Percentiles rank a stretch among this genome's conserved stretches.
Evolutionary conservation across 2,113 vertebrate species (phyloP).

Genomic region (Mesoclemmys tuberculata): DNA sequence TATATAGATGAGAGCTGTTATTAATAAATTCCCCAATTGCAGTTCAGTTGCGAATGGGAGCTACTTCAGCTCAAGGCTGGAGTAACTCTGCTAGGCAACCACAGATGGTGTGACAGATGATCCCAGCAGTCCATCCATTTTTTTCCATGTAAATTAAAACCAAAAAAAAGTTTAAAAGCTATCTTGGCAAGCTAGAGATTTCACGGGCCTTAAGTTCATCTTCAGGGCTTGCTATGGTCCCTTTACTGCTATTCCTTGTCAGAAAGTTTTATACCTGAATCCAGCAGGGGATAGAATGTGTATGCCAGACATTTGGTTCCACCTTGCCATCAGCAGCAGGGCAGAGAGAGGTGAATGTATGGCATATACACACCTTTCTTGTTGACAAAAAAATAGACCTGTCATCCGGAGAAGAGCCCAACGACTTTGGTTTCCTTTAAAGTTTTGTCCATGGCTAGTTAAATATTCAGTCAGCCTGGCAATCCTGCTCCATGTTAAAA

Average conservation of each 20-base stretch:
- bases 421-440: not conserved
- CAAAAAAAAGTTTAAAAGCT: slow-evolving; percentile 63
- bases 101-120: slow-evolving; percentile 79
- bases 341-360: slow-evolving; percentile 24
- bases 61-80: slow-evolving; percentile 67
- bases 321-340: slow-evolving; percentile 64
- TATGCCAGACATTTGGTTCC: slow-evolving; percentile 70
- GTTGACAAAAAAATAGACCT: slow-evolving; percentile 4
- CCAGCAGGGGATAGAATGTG: slow-evolving; percentile 62
- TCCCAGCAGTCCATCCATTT: slow-evolving; percentile 71
- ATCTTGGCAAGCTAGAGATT: slow-evolving; percentile 62
- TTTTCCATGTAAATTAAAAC: slow-evolving; percentile 74
- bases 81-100: slow-evolving; percentile 70
- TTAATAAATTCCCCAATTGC: slow-evolving; percentile 72
- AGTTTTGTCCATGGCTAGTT: not conserved
- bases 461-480: not conserved
- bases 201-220: slow-evolving; percentile 72
- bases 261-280: slow-evolving; percentile 72
- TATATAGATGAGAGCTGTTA: slow-evolving; percentile 75
- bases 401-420: not conserved
- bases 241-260: slow-evolving; percentile 73
- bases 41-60: slow-evolving; percentile 67
- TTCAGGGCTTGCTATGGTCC: slow-evolving; percentile 58
- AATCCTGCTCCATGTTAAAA: not conserved
- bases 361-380: slow-evolving; percentile 17